phyloP scores from a whole-genome alignment of 2,888 invertebrate species.

The Ashinkailepas kermadecensis region DNA sequence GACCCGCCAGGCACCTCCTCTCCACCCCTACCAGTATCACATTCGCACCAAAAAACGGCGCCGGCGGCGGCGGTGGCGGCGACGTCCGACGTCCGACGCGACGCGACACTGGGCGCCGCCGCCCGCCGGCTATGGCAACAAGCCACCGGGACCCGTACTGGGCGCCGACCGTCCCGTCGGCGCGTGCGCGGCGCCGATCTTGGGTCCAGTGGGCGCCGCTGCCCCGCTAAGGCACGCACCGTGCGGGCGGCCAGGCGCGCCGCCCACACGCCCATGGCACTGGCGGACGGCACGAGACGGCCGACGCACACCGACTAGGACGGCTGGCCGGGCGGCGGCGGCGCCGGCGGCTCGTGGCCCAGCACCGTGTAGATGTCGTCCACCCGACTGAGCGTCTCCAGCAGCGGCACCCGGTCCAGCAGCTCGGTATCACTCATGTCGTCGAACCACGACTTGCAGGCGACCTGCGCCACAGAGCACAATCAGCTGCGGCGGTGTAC shows the following conservation, averaged over 20 bases:
- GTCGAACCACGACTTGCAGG: slow-evolving; percentile 99
- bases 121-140: background rate
- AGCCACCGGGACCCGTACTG: background rate
- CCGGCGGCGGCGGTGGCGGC: background rate
- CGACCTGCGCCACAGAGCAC: slow-evolving; percentile 53
- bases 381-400: slow-evolving; percentile 92
- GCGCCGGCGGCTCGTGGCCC: slow-evolving; percentile 51
- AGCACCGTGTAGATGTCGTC: slow-evolving; percentile 94
- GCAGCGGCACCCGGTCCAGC: slow-evolving; percentile 92
- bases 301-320: background rate
- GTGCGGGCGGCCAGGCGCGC: too few relatives aligned
- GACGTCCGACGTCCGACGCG: too few relatives aligned
- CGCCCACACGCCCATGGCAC: background rate
- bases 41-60: background rate
- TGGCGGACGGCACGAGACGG: background rate
- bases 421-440: slow-evolving; percentile 96
- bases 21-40: background rate
- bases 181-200: too few relatives aligned
- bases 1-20: too few relatives aligned
- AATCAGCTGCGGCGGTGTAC: background rate
- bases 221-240: background rate
- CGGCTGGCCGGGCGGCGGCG: background rate
- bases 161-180: too few relatives aligned
- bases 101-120: background rate
- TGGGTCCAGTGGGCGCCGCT: background rate